Evolutionary conservation across 1,140 invertebrate species (phyloP).

Genomic region (Heliconius nattereri): DNA sequence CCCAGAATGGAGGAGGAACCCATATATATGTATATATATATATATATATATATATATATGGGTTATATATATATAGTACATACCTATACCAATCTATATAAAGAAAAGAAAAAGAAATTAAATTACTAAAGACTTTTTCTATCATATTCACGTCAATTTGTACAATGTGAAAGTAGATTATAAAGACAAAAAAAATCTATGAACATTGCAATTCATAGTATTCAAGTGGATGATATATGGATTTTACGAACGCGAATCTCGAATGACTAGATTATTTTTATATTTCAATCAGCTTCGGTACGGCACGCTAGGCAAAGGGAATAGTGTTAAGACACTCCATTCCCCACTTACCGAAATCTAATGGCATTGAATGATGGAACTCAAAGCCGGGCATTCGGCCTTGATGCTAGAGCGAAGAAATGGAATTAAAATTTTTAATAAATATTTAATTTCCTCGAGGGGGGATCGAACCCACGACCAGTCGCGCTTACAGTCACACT

Average conservation of each 20-base stretch:
- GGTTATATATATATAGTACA: background rate
- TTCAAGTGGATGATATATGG: background rate
- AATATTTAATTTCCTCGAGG: too few species aligned
- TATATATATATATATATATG: too few species aligned
- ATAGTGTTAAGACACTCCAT: too few species aligned
- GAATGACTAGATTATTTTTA: background rate
- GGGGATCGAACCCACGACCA: too few species aligned
- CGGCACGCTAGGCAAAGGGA: too few species aligned
- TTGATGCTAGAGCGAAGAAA: too few species aligned
- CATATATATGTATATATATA: background rate
- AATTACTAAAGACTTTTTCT: background rate
- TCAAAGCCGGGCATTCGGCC: too few species aligned
- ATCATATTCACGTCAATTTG: conserved; percentile 1
- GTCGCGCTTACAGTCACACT: too few species aligned
- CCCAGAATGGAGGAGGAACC: too few species aligned
- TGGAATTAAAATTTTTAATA: background rate
- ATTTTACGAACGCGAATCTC: background rate
- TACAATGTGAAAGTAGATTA: conserved; percentile 11
- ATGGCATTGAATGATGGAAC: too few species aligned
- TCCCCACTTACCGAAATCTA: too few species aligned
- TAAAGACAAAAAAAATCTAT: background rate
- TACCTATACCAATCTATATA: background rate
- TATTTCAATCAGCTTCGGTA: background rate
- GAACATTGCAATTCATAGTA: conserved; percentile 5
- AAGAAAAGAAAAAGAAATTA: background rate